Conservation (phyloP, 2,797 vertebrate genomes). For the Ambastaia sidthimunki region DNA sequence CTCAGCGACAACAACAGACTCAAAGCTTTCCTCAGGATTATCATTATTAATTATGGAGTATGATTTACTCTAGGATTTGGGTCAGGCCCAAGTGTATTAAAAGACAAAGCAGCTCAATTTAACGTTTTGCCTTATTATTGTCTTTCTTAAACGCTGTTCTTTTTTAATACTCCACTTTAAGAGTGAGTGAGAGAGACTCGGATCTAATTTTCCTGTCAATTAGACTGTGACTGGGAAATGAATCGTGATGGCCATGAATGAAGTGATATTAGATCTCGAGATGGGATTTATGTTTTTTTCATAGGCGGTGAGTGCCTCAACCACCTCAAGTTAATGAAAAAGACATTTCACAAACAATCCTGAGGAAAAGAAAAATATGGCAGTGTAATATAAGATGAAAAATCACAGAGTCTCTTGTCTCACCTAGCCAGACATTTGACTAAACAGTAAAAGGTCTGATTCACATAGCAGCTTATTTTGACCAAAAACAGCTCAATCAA, state of each 20-base stretch:
- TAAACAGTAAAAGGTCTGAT: neutral
- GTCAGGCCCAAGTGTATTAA: conserved; percentile 35
- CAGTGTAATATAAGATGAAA: conserved; percentile 7
- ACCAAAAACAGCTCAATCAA: neutral
- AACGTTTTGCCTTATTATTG: neutral
- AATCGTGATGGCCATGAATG: conserved; percentile 29
- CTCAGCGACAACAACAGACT: neutral
- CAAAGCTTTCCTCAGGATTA: conserved; percentile 34
- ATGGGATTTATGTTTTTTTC: conserved; percentile 34
- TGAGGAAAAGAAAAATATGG: conserved; percentile 18
- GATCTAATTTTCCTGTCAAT: conserved; percentile 54
- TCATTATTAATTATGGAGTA: conserved; percentile 50
- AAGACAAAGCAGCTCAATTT: conserved; percentile 49
- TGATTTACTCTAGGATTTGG: conserved; percentile 51
- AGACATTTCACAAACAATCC: conserved; percentile 26
- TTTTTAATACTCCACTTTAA: neutral
- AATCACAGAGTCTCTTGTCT: neutral
- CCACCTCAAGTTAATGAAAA: conserved; percentile 41
- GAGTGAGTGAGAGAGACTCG: conserved; percentile 8
- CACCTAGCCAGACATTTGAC: neutral
- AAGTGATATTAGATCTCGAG: conserved; percentile 41
- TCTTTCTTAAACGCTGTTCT: conserved; percentile 13
- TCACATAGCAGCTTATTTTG: neutral
- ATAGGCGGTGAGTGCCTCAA: conserved; percentile 38
- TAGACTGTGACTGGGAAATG: conserved; percentile 41